Evolutionary conservation across 2,888 invertebrate genomes (phyloP).

Genomic region (Synergus gifuensis): DNA sequence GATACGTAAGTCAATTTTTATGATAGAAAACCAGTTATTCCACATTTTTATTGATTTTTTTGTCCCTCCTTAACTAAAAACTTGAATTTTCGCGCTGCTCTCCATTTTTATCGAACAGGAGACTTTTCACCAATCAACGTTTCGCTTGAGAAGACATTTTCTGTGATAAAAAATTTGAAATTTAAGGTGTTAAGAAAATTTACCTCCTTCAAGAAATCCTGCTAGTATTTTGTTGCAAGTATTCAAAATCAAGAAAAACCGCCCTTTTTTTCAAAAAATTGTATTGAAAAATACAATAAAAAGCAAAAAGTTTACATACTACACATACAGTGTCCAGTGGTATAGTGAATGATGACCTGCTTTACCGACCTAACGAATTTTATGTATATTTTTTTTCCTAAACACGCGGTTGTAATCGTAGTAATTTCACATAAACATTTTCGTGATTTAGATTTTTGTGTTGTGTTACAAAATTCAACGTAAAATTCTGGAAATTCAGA

Average conservation of each 20-base stretch:
- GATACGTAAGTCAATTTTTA: not conserved
- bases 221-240: not conserved
- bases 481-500: not conserved
- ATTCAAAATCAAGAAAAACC: not conserved
- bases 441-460: not conserved
- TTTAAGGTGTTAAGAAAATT: not conserved
- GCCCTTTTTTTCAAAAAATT: not conserved
- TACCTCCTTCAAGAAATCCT: not conserved
- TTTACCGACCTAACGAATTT: slow-evolving; percentile 30
- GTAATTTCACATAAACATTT: not conserved
- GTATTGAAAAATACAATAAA: not conserved
- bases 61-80: not conserved
- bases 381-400: not conserved
- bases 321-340: too few species aligned
- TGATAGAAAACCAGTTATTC: not conserved
- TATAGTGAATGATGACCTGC: not conserved
- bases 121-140: slow-evolving; percentile 8
- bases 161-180: not conserved
- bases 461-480: not conserved
- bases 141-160: not conserved
- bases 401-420: slow-evolving; percentile 7
- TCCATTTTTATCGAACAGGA: not conserved
- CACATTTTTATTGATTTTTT: slow-evolving; percentile 15
- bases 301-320: not conserved
- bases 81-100: slow-evolving; percentile 4